A percentile compares a stretch with the other conserved stretches of the same genome.
These are phyloP conservation scores for Chionodraco myersi DNA, from an alignment of 2,113 vertebrate genomes.

Conservation along the genomic window DNA sequence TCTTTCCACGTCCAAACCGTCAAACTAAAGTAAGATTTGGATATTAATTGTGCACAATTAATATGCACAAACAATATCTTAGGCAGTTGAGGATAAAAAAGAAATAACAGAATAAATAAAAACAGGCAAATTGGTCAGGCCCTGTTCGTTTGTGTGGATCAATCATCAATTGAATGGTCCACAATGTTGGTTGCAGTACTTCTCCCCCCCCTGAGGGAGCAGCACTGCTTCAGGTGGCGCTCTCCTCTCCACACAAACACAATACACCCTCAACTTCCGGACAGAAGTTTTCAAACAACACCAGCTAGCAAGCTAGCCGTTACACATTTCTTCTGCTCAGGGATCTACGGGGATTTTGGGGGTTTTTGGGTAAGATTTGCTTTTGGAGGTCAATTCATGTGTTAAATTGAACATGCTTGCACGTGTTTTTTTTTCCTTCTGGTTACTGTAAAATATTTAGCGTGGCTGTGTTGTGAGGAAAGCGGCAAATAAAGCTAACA, in stretches of 20 bases:
- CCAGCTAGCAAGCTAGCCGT: conserved; percentile 55
- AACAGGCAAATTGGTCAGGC: too few species aligned
- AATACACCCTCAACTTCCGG: conserved; percentile 65
- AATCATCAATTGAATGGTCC: too few species aligned
- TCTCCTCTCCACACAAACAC: conserved; percentile 4
- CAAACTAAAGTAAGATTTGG: too few species aligned
- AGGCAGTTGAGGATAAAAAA: too few species aligned
- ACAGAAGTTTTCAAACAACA: conserved; percentile 75
- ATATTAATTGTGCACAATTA: too few species aligned
- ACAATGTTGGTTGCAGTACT: conserved; percentile 4
- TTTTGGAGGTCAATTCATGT: not conserved
- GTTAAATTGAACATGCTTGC: fast-evolving
- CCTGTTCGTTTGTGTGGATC: too few species aligned
- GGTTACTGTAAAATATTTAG: not conserved
- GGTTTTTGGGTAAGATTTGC: conserved; percentile 47
- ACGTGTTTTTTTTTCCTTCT: not conserved
- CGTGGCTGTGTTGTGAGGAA: not conserved
- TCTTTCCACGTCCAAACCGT: not conserved
- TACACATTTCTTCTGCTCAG: conserved; percentile 65
- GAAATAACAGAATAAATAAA: too few species aligned
- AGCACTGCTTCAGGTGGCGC: not conserved
- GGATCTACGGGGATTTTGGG: conserved; percentile 58
- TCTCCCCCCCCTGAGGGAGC: conserved; percentile 26
- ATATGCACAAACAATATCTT: too few species aligned
- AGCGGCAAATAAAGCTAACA: conserved; percentile 24